A percentile compares a stretch with the other conserved stretches of the same genome.
Evolutionary conservation across 2,797 vertebrate genomes (phyloP).

Genomic region (Spinus olivaceus): DNA sequence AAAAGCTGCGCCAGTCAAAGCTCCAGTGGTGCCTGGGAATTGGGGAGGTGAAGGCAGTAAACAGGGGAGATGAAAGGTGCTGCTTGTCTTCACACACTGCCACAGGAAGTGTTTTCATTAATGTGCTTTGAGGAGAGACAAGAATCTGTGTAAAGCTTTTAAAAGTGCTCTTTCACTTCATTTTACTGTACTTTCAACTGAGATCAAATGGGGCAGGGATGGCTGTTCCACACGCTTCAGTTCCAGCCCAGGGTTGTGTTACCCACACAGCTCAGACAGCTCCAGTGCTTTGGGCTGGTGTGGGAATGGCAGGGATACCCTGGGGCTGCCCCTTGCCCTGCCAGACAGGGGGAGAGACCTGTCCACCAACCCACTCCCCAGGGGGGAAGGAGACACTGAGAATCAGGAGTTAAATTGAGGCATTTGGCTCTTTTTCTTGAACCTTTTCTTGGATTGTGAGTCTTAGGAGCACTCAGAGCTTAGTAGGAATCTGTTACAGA

Average conservation of each 20-base stretch:
- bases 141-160: slow-evolving; percentile 7
- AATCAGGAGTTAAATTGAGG: fast-evolving
- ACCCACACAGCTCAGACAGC: fast-evolving
- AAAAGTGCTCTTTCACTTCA: background rate
- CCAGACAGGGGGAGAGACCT: background rate
- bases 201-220: background rate
- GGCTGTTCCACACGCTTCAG: background rate
- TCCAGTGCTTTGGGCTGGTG: fast-evolving
- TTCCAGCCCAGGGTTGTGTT: background rate
- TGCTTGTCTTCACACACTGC: slow-evolving; percentile 23
- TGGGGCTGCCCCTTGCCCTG: background rate
- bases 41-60: slow-evolving; percentile 1
- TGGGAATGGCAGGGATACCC: fast-evolving
- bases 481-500: background rate
- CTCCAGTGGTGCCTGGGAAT: slow-evolving; percentile 22
- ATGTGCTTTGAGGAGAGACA: background rate
- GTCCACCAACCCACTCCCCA: fast-evolving
- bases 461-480: background rate
- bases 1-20: background rate
- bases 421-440: background rate
- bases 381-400: background rate
- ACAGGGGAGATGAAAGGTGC: slow-evolving; percentile 37
- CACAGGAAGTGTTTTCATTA: background rate
- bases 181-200: slow-evolving; percentile 9
- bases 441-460: background rate